Base-by-base conservation (phyloP, 2,888 invertebrate species). In the Chesias legatella region DNA sequence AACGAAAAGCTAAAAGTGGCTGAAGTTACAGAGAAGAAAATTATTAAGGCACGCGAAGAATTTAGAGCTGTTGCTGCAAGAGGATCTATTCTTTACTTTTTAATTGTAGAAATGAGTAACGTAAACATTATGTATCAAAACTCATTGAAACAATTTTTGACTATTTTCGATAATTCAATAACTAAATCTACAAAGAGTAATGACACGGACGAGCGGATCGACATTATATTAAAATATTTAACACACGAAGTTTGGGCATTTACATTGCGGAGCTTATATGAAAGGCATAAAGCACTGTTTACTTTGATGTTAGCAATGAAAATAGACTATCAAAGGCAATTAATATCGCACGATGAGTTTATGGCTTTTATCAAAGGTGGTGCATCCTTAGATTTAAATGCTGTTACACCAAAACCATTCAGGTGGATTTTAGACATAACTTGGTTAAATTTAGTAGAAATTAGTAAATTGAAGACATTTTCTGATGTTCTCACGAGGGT, bases 91-190 rank as follows among this genome's bases (percentile, higher is more conserved):
- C 84, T 98, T 1, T 98, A 98, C 70, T 98, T 98, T 73, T 89
- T 98, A 25, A 98, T 98, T 47, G 98, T 98, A 0, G 98, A 98
- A 86, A 98, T 98, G 98, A 96, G 96, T 64, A 94, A 96, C 68
- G 98, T 98, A 0, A 98, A 98, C 69, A 91, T 93, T 6, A 98
- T 98, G 98, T 98, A 98, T 70, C 98, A 98, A 78, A 98, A 98
- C 59, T 97, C 98, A 0, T 84, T 98, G 33, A 96, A 96, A 67
- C 98, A 98, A 73, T 98, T 98, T 81, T 84, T 98, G 27, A 95
- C 92, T 7, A 94, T 98, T 49, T 98, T 98, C 70, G 98, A 98
- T 72, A 94, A 93, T 63, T 97, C 98, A 0, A 98, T 98, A 54
- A 95, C 94, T 0, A 96, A 95, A 81, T 97, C 98, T 0, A 91